Evolutionary conservation across 2,888 invertebrate species (phyloP).

Genomic region (Ormyrus labotus): DNA sequence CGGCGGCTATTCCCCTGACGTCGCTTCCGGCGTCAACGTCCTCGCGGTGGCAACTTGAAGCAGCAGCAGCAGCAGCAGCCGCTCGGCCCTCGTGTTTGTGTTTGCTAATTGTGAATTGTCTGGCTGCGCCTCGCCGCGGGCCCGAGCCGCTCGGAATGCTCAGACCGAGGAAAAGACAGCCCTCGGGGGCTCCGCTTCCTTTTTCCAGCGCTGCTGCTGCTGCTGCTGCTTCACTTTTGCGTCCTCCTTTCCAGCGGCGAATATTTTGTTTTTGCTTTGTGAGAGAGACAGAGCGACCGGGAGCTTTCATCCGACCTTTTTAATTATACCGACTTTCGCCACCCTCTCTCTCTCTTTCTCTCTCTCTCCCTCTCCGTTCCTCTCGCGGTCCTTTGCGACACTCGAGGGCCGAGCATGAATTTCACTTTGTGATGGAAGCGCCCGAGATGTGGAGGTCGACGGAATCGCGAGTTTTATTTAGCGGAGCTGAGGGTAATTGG

Average conservation of each 20-base stretch:
- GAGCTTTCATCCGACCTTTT: constrained; percentile 45
- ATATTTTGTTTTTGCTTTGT: constrained; percentile 30
- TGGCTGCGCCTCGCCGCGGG: constrained; percentile 54
- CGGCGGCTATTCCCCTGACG: constrained; percentile 67
- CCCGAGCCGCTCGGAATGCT: constrained; percentile 66
- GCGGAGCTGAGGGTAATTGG: not conserved
- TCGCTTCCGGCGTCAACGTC: constrained; percentile 65
- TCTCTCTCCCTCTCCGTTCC: not conserved
- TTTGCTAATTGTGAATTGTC: constrained; percentile 76
- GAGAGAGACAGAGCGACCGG: no score
- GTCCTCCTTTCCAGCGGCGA: constrained; percentile 26
- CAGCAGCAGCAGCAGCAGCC: constrained; percentile 4
- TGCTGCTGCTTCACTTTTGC: constrained; percentile 2
- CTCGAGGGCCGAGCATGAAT: constrained; percentile 12
- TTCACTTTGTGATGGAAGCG: not conserved
- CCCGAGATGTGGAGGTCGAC: no score
- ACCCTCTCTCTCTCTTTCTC: constrained; percentile 58
- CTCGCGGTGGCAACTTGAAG: constrained; percentile 29
- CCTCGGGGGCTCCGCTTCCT: constrained; percentile 57
- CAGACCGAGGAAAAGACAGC: constrained; percentile 68
- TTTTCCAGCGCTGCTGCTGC: not conserved
- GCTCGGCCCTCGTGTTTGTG: constrained; percentile 70
- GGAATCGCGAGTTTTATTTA: constrained; percentile 7
- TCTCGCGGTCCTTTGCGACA: constrained; percentile 2
- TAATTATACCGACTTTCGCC: constrained; percentile 61